These are phyloP conservation scores for Ephydatia muelleri DNA, from an alignment of 37 sponge, comb jelly and placozoan species.

Conservation along the genomic window DNA sequence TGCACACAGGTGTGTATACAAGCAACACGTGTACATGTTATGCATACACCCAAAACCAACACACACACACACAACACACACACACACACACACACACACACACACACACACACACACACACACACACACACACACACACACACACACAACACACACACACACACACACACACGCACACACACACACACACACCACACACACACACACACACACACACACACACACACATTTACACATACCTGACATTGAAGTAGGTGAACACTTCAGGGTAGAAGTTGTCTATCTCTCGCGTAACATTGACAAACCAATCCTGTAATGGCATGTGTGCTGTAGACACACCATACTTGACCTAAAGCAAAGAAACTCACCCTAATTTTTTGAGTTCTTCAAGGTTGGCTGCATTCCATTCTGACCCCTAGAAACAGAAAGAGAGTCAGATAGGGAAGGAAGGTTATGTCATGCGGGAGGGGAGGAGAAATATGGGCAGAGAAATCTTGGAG, in stretches of 20 bases:
- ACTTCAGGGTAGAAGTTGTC: slow-evolving; percentile 95
- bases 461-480: not conserved
- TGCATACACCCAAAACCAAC: no score
- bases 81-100: slow-evolving; percentile 21
- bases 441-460: not conserved
- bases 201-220: not conserved
- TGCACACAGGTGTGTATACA: not conserved
- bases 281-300: slow-evolving; percentile 94
- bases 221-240: slow-evolving; percentile 43
- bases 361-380: slow-evolving; percentile 76
- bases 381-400: slow-evolving; percentile 88
- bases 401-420: slow-evolving; percentile 99
- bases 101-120: slow-evolving; percentile 13
- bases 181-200: not conserved
- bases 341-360: not conserved
- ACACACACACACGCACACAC: slow-evolving; percentile 5
- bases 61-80: not conserved
- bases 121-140: slow-evolving; percentile 2
- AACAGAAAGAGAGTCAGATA: not conserved
- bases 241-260: slow-evolving; percentile 90
- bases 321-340: not conserved
- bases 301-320: slow-evolving; percentile 66
- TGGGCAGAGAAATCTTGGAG: no score
- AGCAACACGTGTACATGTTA: no score
- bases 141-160: no score